Evolutionary conservation across 2,113 vertebrate species (phyloP).

Genomic region (Rousettus leschenaultii): DNA sequence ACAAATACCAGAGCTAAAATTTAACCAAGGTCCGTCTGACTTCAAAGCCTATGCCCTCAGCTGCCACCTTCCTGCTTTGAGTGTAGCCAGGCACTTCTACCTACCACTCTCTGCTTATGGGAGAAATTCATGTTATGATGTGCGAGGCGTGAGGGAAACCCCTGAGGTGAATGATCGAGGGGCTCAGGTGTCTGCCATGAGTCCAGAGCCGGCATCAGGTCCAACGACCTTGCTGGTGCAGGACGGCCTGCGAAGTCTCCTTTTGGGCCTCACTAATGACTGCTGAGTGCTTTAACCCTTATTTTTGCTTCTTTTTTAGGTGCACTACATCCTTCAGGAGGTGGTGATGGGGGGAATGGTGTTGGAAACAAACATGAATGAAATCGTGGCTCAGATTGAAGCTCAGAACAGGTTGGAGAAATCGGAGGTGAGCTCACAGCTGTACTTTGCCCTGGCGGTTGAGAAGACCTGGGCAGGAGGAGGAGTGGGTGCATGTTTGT

Average conservation of each 20-base stretch:
- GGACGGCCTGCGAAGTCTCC: background rate
- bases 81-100: background rate
- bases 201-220: background rate
- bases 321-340: conserved; percentile 90
- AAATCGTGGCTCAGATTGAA: conserved; percentile 93
- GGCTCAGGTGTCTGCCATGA: background rate
- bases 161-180: background rate
- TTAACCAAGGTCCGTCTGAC: background rate
- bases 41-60: background rate
- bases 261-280: background rate
- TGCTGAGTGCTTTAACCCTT: background rate
- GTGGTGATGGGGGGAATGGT: conserved; percentile 97
- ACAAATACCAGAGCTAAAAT: background rate
- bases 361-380: conserved; percentile 97
- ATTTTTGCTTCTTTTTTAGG: conserved; percentile 1
- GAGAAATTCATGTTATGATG: background rate
- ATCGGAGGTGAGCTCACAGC: conserved; percentile 86
- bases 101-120: background rate
- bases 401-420: conserved; percentile 95
- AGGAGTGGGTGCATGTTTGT: background rate
- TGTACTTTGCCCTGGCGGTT: background rate
- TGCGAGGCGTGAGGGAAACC: fast-evolving
- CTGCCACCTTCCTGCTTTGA: background rate
- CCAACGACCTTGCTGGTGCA: background rate
- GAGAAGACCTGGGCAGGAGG: background rate